phyloP scores from a whole-genome alignment of 2,113 vertebrate genomes.

The Periophthalmus modestus region DNA sequence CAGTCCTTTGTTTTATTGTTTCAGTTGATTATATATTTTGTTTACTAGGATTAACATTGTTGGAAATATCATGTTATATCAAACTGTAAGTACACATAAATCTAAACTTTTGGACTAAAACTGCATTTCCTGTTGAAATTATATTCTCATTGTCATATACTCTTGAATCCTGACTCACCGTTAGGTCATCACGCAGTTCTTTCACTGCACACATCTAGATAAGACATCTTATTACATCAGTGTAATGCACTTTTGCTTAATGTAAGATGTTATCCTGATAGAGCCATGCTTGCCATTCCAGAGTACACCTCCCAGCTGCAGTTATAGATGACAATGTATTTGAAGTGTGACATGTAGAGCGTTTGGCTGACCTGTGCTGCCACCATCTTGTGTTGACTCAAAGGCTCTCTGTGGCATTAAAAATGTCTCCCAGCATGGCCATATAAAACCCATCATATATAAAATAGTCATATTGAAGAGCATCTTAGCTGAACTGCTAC shows the following conservation, averaged over 20 bases:
- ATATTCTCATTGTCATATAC: background rate
- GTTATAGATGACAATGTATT: constrained; percentile 27
- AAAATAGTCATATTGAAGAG: constrained; percentile 68
- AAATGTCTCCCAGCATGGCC: constrained; percentile 30
- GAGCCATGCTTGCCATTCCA: background rate
- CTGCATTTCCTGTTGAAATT: too few species aligned
- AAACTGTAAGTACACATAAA: too few species aligned
- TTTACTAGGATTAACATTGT: too few species aligned
- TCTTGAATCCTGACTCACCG: background rate
- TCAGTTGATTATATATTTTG: too few species aligned
- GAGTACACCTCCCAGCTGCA: constrained; percentile 2
- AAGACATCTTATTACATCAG: background rate
- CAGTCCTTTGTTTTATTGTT: too few species aligned
- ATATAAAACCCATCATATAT: constrained; percentile 61
- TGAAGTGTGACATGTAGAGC: constrained; percentile 15
- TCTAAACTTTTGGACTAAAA: too few species aligned
- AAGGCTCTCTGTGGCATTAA: constrained; percentile 27
- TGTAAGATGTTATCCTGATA: background rate
- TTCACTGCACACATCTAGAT: background rate
- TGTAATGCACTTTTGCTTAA: background rate
- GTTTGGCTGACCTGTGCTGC: constrained; percentile 13
- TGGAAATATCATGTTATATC: too few species aligned
- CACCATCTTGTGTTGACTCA: constrained; percentile 30
- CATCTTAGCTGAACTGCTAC: constrained; percentile 60
- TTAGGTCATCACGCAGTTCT: background rate